Evolutionary conservation across 2,888 invertebrate species (phyloP), one percentile per base, ranked within the genome.

Genomic region (Agrilus biguttatus): DNA sequence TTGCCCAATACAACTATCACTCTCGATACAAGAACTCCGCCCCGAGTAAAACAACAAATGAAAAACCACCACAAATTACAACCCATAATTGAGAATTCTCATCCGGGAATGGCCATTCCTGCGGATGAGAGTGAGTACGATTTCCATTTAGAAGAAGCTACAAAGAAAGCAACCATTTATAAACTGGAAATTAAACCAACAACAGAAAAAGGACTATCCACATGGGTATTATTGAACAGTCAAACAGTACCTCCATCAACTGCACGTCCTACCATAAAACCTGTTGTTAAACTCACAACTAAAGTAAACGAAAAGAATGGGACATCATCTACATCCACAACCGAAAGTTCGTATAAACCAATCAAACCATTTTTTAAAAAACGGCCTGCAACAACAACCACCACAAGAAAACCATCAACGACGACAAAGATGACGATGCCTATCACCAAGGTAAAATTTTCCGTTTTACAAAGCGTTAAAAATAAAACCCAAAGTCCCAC

Each of bases 181-280:
- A 67, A 65, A 56, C 44, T 62, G 14, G 62, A 59, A 51, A 55
- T 60, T 53, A 55, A 65, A 68, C 43, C 77, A 70, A 44, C 83
- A 71, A 39, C 73, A 73, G 19, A 73, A 42, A 77, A 76, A 56
- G 82, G 82, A 1, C 70, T 84, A 47, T 84, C 83, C 1, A 84
- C 85, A 1, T 85, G 84, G 85, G 78, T 84, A 46, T 67, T 83
- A 14, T 60, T 85, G 14, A 83, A 80, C 53, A 72, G 73, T 8
- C 70, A 69, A 14, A 59, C 48, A 1, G 45, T 46, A n/a, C 35
- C 46, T 6, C 47, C 47, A 14, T 44, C 54, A 10, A 66, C 65
- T 0, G 44, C 53, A 19, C 60, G 56, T 44, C 48, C 58, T 1
- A 47, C 55, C 8, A 51, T 49, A 34, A 58, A 58, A 46, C 47